These are phyloP conservation scores for Resseliella maxima DNA, from an alignment of 2,888 invertebrate genomes.

Conservation along the genomic window DNA sequence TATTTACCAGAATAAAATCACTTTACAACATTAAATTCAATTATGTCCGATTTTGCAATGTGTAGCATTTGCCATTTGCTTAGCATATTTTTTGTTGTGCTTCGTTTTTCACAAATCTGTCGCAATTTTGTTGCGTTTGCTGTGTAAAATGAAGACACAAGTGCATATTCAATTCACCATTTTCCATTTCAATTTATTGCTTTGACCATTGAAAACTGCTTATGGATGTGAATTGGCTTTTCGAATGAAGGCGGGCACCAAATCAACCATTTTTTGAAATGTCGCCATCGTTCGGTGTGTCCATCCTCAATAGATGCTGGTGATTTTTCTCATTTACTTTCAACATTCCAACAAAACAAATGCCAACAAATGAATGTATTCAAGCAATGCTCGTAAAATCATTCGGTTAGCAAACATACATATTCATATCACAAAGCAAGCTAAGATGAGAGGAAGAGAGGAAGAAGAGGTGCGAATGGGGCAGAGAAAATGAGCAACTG, in stretches of 20 bases:
- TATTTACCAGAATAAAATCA: slow-evolving; percentile 28
- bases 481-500: neutral
- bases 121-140: neutral
- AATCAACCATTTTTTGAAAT: neutral
- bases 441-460: neutral
- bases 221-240: slow-evolving; percentile 46
- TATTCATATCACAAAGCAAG: neutral
- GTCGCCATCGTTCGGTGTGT: slow-evolving; percentile 14
- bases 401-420: slow-evolving; percentile 48
- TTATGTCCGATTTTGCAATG: slow-evolving; percentile 53
- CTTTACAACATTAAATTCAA: slow-evolving; percentile 51
- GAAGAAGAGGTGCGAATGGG: neutral
- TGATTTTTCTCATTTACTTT: neutral
- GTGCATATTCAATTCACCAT: slow-evolving; percentile 38
- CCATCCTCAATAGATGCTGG: slow-evolving; percentile 26
- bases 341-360: neutral
- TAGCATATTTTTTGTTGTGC: neutral
- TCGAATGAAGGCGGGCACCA: slow-evolving; percentile 1
- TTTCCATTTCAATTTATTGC: slow-evolving; percentile 48
- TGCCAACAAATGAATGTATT: neutral
- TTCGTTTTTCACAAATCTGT: neutral
- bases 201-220: slow-evolving; percentile 53
- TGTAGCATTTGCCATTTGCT: slow-evolving; percentile 41
- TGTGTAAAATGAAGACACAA: neutral
- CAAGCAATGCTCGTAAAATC: slow-evolving; percentile 21